These are phyloP conservation scores for Ophion obscuratus DNA, from an alignment of 2,888 invertebrate genomes.

Conservation along the genomic window DNA sequence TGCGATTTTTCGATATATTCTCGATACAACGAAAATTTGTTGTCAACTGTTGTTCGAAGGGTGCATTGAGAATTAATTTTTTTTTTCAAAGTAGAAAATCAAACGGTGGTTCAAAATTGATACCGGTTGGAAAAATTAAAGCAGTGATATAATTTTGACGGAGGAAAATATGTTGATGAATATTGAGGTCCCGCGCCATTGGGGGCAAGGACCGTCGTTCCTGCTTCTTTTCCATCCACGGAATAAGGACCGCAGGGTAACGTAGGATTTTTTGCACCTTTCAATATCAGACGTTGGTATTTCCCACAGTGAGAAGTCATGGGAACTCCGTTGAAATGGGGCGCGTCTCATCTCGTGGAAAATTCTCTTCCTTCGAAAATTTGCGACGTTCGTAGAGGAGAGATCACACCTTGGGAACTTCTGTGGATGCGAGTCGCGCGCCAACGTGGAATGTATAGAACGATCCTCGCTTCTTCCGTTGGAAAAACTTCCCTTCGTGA, in stretches of 20 bases:
- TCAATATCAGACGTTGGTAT: conserved; percentile 82
- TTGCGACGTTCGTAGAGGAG: conserved; percentile 65
- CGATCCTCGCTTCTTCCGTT: conserved; percentile 47
- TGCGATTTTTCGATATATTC: no score
- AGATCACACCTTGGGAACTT: conserved; percentile 68
- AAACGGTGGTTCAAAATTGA: neutral
- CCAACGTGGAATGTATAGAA: neutral
- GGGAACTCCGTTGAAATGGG: conserved; percentile 70
- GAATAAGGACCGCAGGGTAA: conserved; percentile 72
- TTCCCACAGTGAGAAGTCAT: conserved; percentile 82
- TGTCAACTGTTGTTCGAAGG: neutral
- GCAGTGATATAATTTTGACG: neutral
- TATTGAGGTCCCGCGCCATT: conserved; percentile 73
- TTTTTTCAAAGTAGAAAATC: neutral
- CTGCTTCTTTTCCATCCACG: conserved; percentile 76
- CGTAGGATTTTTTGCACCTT: conserved; percentile 77
- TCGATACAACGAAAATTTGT: neutral
- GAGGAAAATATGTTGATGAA: conserved; percentile 19
- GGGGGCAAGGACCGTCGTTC: conserved; percentile 80
- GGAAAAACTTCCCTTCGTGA: conserved; percentile 50
- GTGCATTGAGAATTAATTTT: neutral
- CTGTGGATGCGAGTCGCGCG: conserved; percentile 21
- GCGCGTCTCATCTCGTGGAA: conserved; percentile 69
- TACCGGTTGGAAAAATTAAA: neutral
- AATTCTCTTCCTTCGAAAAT: conserved; percentile 74